phyloP scores from a whole-genome alignment of 2,888 invertebrate genomes.

The Bruchidius siliquastri region DNA sequence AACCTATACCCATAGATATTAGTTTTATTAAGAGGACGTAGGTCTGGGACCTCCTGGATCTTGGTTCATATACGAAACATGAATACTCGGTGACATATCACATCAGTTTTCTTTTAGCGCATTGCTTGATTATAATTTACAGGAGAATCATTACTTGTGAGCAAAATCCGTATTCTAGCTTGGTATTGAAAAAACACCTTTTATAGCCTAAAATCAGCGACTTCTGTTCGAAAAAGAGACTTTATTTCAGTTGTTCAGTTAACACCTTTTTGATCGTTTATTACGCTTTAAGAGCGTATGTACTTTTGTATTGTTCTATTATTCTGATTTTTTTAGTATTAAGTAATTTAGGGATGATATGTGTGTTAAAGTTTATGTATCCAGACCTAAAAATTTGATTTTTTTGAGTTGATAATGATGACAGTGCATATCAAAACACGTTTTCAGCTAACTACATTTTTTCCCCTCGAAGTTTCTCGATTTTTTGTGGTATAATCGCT shows the following conservation, averaged over 20 bases:
- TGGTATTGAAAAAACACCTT: neutral
- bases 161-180: neutral
- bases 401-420: neutral
- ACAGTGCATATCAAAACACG: neutral
- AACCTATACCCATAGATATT: too few species aligned
- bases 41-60: too few species aligned
- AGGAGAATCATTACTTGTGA: too few species aligned
- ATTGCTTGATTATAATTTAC: too few species aligned
- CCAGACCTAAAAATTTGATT: conserved; percentile 11
- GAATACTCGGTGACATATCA: too few species aligned
- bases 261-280: neutral
- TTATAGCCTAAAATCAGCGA: neutral
- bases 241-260: neutral
- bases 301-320: conserved; percentile 11
- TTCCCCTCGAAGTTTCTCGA: neutral
- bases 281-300: neutral
- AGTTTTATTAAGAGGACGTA: too few species aligned
- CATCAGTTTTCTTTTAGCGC: too few species aligned
- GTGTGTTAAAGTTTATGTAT: conserved; percentile 18
- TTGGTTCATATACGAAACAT: too few species aligned
- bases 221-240: neutral
- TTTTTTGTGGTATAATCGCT: neutral
- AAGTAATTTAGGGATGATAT: conserved; percentile 16
- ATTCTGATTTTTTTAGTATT: conserved; percentile 18
- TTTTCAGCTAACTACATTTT: neutral